A percentile compares a stretch with the other conserved stretches of the same genome.
phyloP scores from a whole-genome alignment of 2,113 vertebrate genomes.

The Spea bombifrons region DNA sequence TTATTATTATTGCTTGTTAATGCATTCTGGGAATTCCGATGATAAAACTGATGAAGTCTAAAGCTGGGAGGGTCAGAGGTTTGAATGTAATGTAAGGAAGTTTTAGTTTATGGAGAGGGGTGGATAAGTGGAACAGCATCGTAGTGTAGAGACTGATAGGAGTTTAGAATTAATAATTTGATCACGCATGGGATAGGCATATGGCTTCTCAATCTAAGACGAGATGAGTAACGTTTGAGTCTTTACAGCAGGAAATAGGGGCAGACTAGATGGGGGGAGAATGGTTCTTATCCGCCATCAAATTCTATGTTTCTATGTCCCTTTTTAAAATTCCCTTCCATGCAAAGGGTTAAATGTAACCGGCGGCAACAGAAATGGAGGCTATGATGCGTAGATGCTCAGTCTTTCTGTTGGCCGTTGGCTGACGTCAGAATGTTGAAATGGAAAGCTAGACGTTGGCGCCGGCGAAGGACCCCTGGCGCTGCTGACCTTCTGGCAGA shows the following conservation, averaged over 20 bases:
- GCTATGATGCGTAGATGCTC: not conserved
- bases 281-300: no score
- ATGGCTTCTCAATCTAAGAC: no score
- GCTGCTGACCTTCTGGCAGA: no score
- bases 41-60: not conserved
- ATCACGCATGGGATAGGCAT: not conserved
- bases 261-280: no score
- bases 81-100: no score
- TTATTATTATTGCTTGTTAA: slow-evolving; percentile 12
- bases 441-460: not conserved
- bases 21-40: not conserved
- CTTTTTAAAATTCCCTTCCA: slow-evolving; percentile 12
- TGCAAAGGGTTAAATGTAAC: slow-evolving; percentile 18
- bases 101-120: no score
- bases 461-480: no score
- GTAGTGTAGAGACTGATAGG: not conserved
- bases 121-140: not conserved
- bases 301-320: no score
- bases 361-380: slow-evolving; percentile 4
- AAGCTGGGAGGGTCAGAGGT: not conserved
- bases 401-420: not conserved
- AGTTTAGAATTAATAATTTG: no score
- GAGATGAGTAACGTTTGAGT: no score
- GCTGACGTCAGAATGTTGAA: not conserved
- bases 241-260: no score